phyloP scores from a whole-genome alignment of 2,797 vertebrate genomes.

The Sebastes paucispinis region DNA sequence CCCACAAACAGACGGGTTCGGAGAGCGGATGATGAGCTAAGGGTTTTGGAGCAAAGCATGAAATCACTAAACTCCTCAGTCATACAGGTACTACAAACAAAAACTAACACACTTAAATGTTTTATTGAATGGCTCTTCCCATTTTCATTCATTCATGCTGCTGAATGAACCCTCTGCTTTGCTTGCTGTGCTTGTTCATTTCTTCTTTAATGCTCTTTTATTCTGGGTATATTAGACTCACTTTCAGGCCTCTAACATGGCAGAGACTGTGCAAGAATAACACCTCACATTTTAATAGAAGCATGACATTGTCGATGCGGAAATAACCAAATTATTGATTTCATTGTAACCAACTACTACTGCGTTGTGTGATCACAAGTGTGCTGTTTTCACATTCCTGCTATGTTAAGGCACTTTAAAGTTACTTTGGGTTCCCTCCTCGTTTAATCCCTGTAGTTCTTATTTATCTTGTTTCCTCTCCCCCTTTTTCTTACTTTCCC shows the following conservation, averaged over 20 bases:
- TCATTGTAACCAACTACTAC: neutral
- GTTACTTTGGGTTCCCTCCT: slow-evolving; percentile 72
- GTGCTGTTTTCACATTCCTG: slow-evolving; percentile 63
- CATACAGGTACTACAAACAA: slow-evolving; percentile 89
- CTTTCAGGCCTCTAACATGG: slow-evolving; percentile 68
- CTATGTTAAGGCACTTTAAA: slow-evolving; percentile 75
- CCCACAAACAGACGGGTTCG: slow-evolving; percentile 93
- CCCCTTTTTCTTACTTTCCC: slow-evolving; percentile 31
- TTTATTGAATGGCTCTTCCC: slow-evolving; percentile 54
- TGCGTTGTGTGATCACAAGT: neutral
- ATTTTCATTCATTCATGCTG: slow-evolving; percentile 1
- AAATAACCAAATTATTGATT: slow-evolving; percentile 6
- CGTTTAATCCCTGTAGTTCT: slow-evolving; percentile 65
- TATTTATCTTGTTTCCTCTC: slow-evolving; percentile 70
- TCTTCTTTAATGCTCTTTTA: slow-evolving; percentile 23
- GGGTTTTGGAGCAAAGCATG: slow-evolving; percentile 94
- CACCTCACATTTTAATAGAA: neutral
- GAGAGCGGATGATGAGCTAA: slow-evolving; percentile 91
- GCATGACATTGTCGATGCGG: slow-evolving; percentile 5
- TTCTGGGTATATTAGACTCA: neutral
- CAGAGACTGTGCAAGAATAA: slow-evolving; percentile 66
- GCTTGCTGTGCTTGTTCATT: slow-evolving; percentile 40
- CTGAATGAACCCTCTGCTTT: slow-evolving; percentile 40
- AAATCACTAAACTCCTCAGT: slow-evolving; percentile 93
- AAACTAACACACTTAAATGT: slow-evolving; percentile 19